A percentile compares a stretch with the other conserved stretches of the same genome.
These are phyloP conservation scores for Crenichthys baileyi DNA, from an alignment of 2,797 vertebrate genomes.

Conservation along the genomic window DNA sequence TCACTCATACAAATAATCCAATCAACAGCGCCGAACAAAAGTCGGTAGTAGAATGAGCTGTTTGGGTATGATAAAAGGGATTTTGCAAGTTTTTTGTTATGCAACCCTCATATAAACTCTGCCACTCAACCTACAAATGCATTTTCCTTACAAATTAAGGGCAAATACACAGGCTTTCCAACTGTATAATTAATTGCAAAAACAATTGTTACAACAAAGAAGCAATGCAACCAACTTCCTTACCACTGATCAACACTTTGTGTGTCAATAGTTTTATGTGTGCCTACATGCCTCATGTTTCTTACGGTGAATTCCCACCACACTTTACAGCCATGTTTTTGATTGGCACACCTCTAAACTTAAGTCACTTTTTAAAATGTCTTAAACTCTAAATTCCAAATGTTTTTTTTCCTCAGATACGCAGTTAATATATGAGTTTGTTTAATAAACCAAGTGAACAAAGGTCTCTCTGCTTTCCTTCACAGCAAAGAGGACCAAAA, in stretches of 20 bases:
- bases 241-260: background rate
- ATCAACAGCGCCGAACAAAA: no score
- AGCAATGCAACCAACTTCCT: background rate
- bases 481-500: conserved; percentile 94
- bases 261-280: background rate
- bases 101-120: background rate
- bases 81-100: background rate
- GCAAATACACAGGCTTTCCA: background rate
- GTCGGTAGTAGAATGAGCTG: no score
- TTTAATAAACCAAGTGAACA: conserved; percentile 8
- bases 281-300: background rate
- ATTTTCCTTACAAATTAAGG: background rate
- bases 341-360: background rate
- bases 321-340: background rate
- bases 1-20: background rate
- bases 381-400: background rate
- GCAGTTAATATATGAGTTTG: background rate
- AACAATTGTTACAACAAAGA: background rate
- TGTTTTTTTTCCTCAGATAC: background rate
- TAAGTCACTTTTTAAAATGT: background rate
- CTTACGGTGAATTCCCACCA: background rate
- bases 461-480: conserved; percentile 21
- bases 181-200: background rate
- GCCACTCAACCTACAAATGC: background rate
- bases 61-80: no score